These are phyloP conservation scores for Phoenoteleia sp. DNA, from an alignment of 2,888 invertebrate genomes.

Conservation along the genomic window DNA sequence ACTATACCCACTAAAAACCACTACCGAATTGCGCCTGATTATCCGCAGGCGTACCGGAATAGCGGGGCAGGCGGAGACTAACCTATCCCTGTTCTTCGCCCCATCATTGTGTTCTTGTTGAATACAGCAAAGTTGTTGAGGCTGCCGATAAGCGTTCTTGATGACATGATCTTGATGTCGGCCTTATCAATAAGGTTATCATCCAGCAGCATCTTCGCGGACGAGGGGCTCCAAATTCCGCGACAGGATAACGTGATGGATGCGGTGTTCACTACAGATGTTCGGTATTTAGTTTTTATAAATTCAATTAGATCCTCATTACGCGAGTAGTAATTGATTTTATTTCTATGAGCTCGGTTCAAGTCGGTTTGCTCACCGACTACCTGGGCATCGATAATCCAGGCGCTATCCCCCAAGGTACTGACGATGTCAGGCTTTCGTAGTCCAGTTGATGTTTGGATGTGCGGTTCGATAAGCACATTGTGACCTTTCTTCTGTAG, in stretches of 20 bases:
- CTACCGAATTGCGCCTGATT: too few species aligned
- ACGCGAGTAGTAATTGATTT: not conserved
- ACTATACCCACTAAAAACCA: too few species aligned
- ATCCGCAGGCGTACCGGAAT: too few species aligned
- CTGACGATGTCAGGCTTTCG: conserved; percentile 81
- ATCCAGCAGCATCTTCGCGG: not conserved
- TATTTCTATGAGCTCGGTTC: conserved; percentile 18
- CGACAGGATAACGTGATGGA: conserved; percentile 60
- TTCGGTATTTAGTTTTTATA: not conserved
- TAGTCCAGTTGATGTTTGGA: conserved; percentile 75
- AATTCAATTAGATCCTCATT: not conserved
- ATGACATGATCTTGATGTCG: conserved; percentile 54
- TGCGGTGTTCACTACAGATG: not conserved
- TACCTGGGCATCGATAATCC: conserved; percentile 79
- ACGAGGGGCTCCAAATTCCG: conserved; percentile 66
- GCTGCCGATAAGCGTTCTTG: conserved; percentile 56
- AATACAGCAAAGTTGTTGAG: conserved; percentile 23
- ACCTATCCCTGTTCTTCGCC: too few species aligned
- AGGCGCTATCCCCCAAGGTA: conserved; percentile 68
- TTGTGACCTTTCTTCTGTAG: not conserved
- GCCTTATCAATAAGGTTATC: conserved; percentile 16
- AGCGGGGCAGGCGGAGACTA: too few species aligned
- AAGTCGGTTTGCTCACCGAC: conserved; percentile 75
- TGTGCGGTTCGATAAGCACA: not conserved
- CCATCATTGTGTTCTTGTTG: not conserved